Percentiles rank a stretch among this genome's conserved stretches.
These are phyloP conservation scores for Phyllopteryx taeniolatus DNA, from an alignment of 2,113 vertebrate genomes.

Conservation along the genomic window DNA sequence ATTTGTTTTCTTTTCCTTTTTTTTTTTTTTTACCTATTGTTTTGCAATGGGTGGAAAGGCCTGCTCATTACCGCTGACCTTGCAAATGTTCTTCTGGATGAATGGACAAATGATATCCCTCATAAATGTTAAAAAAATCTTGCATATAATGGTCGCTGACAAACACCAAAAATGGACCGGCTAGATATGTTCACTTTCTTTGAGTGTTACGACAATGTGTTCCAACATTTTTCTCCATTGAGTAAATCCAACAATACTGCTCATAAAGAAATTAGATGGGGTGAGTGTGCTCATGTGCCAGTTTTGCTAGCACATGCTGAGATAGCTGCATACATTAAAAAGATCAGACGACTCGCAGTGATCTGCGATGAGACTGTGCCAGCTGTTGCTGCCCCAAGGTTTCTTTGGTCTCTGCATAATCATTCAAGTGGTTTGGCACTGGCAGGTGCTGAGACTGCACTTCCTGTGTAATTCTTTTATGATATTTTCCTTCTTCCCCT, in stretches of 20 bases:
- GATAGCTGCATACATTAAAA: constrained; percentile 61
- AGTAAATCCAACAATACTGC: background rate
- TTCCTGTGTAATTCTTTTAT: constrained; percentile 42
- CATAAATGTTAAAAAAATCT: background rate
- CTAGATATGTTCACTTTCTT: background rate
- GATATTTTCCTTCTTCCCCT: constrained; percentile 24
- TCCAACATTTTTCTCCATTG: background rate
- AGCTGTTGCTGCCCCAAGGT: constrained; percentile 55
- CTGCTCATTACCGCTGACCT: background rate
- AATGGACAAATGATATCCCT: background rate
- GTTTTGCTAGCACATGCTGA: constrained; percentile 11
- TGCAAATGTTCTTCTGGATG: background rate
- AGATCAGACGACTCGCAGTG: constrained; percentile 54
- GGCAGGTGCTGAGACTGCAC: constrained; percentile 60
- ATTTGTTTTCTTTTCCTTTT: too few species aligned
- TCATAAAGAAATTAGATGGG: background rate
- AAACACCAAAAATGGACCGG: background rate
- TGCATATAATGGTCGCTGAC: background rate
- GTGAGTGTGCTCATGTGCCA: background rate
- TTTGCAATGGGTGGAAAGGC: background rate
- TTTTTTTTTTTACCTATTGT: background rate
- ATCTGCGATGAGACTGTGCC: constrained; percentile 46
- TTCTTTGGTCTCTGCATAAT: constrained; percentile 59
- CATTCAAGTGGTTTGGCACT: constrained; percentile 42
- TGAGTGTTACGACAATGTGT: background rate